Percentiles rank a stretch among this genome's conserved stretches.
Conservation (phyloP, 1,140 invertebrate genomes). For the Bombyx mandarina region DNA sequence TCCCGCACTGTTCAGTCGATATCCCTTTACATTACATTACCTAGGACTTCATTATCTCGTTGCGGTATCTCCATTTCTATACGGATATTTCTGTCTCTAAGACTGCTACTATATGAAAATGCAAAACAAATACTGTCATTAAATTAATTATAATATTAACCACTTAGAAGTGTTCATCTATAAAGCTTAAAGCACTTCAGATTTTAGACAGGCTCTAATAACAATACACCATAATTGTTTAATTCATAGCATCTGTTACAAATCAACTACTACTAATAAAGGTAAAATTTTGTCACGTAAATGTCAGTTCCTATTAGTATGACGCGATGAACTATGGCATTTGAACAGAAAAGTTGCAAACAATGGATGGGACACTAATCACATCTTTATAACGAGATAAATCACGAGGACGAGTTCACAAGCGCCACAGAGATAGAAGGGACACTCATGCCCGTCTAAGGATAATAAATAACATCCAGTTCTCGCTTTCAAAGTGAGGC, state of each 20-base stretch:
- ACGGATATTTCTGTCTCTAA: no score
- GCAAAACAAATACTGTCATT: no score
- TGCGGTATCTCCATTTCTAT: constrained; percentile 5
- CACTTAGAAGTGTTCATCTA: no score
- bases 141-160: no score
- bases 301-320: no score
- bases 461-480: constrained; percentile 65
- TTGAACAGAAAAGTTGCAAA: constrained; percentile 4
- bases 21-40: constrained; percentile 22
- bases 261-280: no score
- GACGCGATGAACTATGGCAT: not conserved
- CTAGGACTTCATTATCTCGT: constrained; percentile 31
- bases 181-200: no score
- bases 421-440: constrained; percentile 63
- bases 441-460: constrained; percentile 50
- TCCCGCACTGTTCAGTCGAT: constrained; percentile 23
- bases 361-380: constrained; percentile 47
- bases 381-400: constrained; percentile 60
- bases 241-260: no score
- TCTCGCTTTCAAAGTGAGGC: constrained; percentile 63
- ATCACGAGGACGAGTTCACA: constrained; percentile 57
- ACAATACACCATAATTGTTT: no score
- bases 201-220: no score
- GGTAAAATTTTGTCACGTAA: no score
- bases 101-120: no score